Percentiles rank a stretch among this genome's conserved stretches.
These are phyloP conservation scores for Tinea pellionella DNA, from an alignment of 2,888 invertebrate species.

Conservation along the genomic window DNA sequence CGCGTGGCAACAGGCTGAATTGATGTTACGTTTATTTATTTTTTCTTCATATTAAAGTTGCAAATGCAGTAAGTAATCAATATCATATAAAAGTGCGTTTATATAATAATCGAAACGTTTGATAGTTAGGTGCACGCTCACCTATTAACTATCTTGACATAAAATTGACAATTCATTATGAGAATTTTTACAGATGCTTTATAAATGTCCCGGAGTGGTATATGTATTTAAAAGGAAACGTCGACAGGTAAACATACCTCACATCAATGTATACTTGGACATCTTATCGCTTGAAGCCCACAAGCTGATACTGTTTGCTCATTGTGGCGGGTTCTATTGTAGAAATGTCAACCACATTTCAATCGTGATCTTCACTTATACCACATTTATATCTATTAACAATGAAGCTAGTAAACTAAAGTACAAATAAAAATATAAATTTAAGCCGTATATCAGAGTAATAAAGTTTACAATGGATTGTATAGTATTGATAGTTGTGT, in stretches of 20 bases:
- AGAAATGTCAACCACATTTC: background rate
- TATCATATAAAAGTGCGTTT: no score
- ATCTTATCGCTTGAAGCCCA: background rate
- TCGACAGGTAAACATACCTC: background rate
- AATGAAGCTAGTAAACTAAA: background rate
- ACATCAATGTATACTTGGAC: conserved; percentile 3
- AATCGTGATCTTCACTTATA: conserved; percentile 2
- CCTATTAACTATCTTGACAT: no score
- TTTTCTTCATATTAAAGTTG: no score
- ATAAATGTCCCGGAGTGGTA: background rate
- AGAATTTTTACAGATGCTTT: no score
- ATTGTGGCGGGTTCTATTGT: conserved; percentile 6
- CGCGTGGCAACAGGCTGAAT: no score
- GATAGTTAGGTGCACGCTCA: no score
- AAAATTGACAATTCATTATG: no score
- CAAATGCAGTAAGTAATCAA: no score
- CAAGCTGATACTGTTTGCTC: conserved; percentile 5
- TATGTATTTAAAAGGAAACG: background rate
- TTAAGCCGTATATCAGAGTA: background rate
- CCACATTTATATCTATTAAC: background rate
- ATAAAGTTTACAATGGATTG: background rate
- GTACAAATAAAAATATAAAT: background rate
- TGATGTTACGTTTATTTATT: no score
- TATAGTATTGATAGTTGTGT: conserved; percentile 4
- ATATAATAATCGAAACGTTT: no score